Percentiles rank a stretch among this genome's conserved stretches.
phyloP scores from a whole-genome alignment of 1,140 invertebrate species.

The Hyposmocoma kahamanoa region DNA sequence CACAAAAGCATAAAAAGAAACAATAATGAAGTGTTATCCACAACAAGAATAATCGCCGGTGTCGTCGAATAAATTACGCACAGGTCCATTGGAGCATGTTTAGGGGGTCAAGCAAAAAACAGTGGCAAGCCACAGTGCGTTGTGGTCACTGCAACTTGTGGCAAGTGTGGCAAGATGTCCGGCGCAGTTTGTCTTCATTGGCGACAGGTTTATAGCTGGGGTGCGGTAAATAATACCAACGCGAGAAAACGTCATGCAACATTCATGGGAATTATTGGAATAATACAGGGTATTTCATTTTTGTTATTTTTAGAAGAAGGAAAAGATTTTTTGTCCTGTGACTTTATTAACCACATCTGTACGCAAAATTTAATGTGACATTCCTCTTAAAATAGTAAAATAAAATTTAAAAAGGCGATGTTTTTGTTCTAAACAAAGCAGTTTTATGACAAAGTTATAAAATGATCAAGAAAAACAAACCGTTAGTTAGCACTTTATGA shows the following conservation, averaged over 20 bases:
- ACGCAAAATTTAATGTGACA: not conserved
- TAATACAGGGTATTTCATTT: constrained; percentile 28
- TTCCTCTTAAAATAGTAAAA: not conserved
- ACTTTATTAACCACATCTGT: too few species aligned
- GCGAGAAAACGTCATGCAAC: constrained; percentile 59
- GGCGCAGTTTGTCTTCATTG: constrained; percentile 61
- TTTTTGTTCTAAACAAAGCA: not conserved
- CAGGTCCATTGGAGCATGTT: too few species aligned
- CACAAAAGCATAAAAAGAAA: too few species aligned
- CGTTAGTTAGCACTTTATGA: too few species aligned
- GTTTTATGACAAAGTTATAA: not conserved
- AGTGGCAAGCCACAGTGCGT: constrained; percentile 1
- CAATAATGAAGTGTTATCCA: too few species aligned
- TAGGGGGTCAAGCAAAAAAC: constrained; percentile 58
- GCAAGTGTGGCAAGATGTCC: constrained; percentile 35
- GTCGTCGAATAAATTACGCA: too few species aligned
- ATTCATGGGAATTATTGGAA: constrained; percentile 48
- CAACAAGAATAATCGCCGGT: too few species aligned
- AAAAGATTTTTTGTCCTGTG: too few species aligned
- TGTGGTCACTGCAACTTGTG: not conserved
- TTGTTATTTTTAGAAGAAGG: too few species aligned
- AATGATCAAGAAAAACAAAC: too few species aligned
- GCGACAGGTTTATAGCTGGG: constrained; percentile 58
- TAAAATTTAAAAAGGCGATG: not conserved
- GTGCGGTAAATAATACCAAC: constrained; percentile 66